Base-by-base conservation (phyloP, 2,888 invertebrate genomes). In the Coenonympha glycerion region DNA sequence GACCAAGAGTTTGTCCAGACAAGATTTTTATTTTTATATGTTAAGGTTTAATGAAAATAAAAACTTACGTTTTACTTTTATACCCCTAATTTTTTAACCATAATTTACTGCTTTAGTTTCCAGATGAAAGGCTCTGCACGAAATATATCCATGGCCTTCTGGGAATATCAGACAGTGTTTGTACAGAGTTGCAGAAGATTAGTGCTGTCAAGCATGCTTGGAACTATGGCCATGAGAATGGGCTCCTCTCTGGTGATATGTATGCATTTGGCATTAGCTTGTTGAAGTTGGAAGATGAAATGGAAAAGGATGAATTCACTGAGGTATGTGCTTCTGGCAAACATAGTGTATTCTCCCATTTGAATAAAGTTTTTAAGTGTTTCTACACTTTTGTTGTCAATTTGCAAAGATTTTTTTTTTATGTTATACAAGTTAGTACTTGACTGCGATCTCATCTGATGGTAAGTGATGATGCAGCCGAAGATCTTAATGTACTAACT, bases 251-350 rank as follows among this genome's bases (percentile, higher is more conserved):
- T 2, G 73, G 76, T 63, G 76, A 84, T 2, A 81, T 85, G 81
- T 86, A 82, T 57, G 63, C 65, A 5, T 86, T 87, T 69, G 87
- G 87, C 1, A 69, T 87, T 39, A 65, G 79, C 36, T 57, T 87
- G 56, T 58, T 82, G 28, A 83, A 81, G 55, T 45, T 77, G 5
- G 76, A 84, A 59, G 71, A 76, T 44, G 69, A 68, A 48, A 58
- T 66, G n/a, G 62, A 71, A 1, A 64, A 61, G 44, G 71, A 75
- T 5, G 75, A 80, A 47, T 63, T 82, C 33, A 56, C 64, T 39
- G 63, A 81, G 80, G 87, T 86, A 71, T 46, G 6, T 11, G 8
- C n/a, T 31, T 49, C n/a, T 54, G 2, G 6, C 8, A 4, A 24
- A 24, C 9, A 9, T 24, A 8, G 24, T 8, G 9, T 8, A 3